Evolutionary conservation across 2,113 vertebrate species (phyloP).

Genomic region (Suncus etruscus): DNA sequence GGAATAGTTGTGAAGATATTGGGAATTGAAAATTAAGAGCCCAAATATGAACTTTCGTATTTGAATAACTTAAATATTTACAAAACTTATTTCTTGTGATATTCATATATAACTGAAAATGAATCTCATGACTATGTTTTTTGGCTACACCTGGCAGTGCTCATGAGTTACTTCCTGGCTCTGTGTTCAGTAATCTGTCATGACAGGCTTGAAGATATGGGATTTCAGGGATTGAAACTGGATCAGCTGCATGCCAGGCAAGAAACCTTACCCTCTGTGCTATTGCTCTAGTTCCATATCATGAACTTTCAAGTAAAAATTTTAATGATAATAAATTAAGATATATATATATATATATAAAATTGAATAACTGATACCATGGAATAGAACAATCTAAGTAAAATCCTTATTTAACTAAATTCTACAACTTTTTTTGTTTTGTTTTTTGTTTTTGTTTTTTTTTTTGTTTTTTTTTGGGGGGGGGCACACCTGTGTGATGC

Average conservation of each 20-base stretch:
- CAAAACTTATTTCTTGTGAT: neutral
- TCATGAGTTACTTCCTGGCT: no score
- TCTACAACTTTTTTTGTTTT: neutral
- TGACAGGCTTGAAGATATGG: no score
- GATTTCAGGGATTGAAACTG: no score
- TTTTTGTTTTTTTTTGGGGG: no score
- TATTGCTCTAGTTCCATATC: neutral
- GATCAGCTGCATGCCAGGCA: no score
- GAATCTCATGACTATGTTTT: no score
- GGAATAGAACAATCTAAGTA: neutral
- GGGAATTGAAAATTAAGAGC: neutral
- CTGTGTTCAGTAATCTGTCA: no score
- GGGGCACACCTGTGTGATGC: no score
- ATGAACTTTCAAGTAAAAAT: slow-evolving; percentile 11
- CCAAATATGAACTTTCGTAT: slow-evolving; percentile 13
- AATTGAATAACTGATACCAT: neutral
- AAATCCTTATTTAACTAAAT: slow-evolving; percentile 8
- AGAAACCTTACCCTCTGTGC: no score
- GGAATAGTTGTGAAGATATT: neutral
- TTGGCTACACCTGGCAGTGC: no score
- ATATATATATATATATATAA: no score
- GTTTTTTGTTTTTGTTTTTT: no score
- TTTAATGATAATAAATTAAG: neutral
- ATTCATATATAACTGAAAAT: neutral
- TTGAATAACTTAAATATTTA: neutral